Evolutionary conservation across 2,113 vertebrate species (phyloP).

Genomic region (Osmerus mordax): DNA sequence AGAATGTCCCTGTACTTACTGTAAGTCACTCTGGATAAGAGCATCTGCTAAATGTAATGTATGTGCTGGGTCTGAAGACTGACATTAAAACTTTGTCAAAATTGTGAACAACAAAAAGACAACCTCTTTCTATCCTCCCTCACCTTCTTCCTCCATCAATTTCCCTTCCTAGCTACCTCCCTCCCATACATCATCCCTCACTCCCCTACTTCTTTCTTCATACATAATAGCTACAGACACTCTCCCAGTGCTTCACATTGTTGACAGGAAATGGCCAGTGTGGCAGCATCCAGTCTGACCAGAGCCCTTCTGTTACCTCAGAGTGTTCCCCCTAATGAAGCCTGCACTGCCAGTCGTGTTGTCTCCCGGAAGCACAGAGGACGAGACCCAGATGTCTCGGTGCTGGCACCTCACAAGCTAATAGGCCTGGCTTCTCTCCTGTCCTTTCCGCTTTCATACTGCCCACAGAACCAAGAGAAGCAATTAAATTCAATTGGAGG

Average conservation of each 20-base stretch:
- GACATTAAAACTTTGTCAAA: not conserved
- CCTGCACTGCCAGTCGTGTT: constrained; percentile 31
- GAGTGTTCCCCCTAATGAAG: constrained; percentile 78
- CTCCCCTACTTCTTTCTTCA: not conserved
- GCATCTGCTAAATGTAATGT: too few species aligned
- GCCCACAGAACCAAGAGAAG: constrained; percentile 79
- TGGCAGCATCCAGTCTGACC: constrained; percentile 6
- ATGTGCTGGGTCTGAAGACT: not conserved
- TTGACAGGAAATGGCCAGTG: constrained; percentile 21
- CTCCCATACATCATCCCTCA: too few species aligned
- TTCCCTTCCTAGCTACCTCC: not conserved
- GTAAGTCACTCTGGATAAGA: too few species aligned
- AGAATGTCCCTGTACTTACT: too few species aligned
- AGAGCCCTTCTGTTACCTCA: constrained; percentile 71
- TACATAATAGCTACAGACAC: not conserved
- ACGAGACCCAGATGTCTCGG: constrained; percentile 69
- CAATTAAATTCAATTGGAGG: constrained; percentile 88
- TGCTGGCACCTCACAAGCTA: constrained; percentile 70
- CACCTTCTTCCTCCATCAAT: not conserved
- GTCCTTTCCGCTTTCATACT: constrained; percentile 69
- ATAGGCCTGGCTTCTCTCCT: constrained; percentile 82
- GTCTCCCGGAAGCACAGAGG: constrained; percentile 33
- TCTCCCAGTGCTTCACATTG: constrained; percentile 30
- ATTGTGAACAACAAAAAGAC: not conserved
- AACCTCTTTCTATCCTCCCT: not conserved